Evolutionary conservation across 1,140 invertebrate species (phyloP).

Genomic region (Heliconius eleuchia): DNA sequence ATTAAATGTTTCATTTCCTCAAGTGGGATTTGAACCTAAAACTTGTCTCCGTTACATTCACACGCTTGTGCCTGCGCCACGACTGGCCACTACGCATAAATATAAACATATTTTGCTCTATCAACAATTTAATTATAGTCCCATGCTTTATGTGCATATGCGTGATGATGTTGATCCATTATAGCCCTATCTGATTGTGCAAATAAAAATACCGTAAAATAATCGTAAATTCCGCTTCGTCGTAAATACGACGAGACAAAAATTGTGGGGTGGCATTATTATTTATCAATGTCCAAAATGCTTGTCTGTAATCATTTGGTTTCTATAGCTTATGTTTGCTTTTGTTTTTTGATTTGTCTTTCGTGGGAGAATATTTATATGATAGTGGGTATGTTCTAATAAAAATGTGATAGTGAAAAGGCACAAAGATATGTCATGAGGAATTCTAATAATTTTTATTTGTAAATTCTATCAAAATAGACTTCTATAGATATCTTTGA

Average conservation of each 20-base stretch:
- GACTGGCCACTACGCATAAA: too few relatives aligned
- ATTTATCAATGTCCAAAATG: constrained; percentile 1
- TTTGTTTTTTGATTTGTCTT: neutral
- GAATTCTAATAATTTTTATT: too few relatives aligned
- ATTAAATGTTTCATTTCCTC: too few relatives aligned
- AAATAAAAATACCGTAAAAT: constrained; percentile 13
- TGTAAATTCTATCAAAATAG: too few relatives aligned
- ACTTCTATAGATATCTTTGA: too few relatives aligned
- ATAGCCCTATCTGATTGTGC: constrained; percentile 6
- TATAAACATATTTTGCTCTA: neutral
- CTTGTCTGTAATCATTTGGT: neutral
- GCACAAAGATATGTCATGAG: neutral
- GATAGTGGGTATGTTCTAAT: neutral
- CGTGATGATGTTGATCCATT: constrained; percentile 13
- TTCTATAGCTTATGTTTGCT: constrained; percentile 1
- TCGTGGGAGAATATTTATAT: neutral
- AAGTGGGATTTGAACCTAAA: too few relatives aligned
- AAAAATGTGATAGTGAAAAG: neutral
- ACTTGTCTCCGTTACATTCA: too few relatives aligned
- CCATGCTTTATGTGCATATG: constrained; percentile 11
- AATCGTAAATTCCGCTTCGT: constrained; percentile 1
- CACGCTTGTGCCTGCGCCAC: too few relatives aligned
- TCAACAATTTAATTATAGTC: constrained; percentile 6
- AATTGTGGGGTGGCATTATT: neutral
- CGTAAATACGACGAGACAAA: constrained; percentile 3